Base-by-base conservation (phyloP, 2,797 vertebrate genomes). In the Salarias fasciatus region DNA sequence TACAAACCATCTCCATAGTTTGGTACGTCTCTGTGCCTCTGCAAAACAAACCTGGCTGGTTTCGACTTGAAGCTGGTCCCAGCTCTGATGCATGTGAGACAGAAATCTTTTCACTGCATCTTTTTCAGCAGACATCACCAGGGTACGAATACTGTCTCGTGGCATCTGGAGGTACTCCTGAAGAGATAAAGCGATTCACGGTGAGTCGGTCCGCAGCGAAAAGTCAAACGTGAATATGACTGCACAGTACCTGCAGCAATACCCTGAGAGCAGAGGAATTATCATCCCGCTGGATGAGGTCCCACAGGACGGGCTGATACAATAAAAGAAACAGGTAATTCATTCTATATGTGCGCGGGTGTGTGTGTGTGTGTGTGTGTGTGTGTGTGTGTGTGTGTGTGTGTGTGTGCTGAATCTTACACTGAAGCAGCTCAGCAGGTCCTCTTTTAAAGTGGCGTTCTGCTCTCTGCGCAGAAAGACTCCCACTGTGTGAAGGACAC, bases 151-250 rank as follows among this genome's bases (percentile, higher is more conserved):
- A 64, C 89, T 92, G 79, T 95, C 92, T 48, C 87, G 88, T 0
- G 95, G 95, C 95, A 96, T 94, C 70, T 89, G 94, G 57, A 96
- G 89, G 61, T 96, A 96, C 46, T 95, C 94, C 95, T 96, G 83
- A 6, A 18, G 57, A 68, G 41, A 77, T 9, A 48, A 40, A 71
- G 7, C 2, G 11, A 63, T 30, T 44, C 15, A 59, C 13, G 63
- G 31, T 12, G 12, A 55, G 41, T 13, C 44, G 11, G 58, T 43
- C 24, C 62, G 53, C 40, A 46, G 41, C 47, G 53, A 59, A 51
- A 7, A 14, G 30, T 45, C 18, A 38, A 53, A 53, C 2, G 10
- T 57, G 45, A 53, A 51, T n/a, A 18, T 11, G 12, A 52, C 13
- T 42, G 31, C 43, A 41, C 41, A 44, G 40, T 93, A 96, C 94